phyloP scores from a whole-genome alignment of 64 coral and sea anemone species.

The Dendronephthya gigantea region DNA sequence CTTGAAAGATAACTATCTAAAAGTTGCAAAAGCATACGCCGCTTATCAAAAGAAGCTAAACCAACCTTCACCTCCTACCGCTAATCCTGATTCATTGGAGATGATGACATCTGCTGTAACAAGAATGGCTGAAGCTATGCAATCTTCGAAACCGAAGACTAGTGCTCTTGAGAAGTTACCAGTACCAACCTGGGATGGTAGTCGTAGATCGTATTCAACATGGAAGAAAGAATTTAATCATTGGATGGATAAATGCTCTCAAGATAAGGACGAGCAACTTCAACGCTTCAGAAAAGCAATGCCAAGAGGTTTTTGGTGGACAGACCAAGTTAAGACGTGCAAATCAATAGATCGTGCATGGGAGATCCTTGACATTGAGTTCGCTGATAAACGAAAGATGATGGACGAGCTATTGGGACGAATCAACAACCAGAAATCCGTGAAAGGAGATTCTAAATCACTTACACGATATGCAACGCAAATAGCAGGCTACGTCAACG shows the following conservation, averaged over 20 bases:
- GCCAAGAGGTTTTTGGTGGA: conserved; percentile 16
- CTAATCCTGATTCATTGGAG: neutral
- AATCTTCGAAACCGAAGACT: neutral
- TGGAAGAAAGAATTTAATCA: conserved; percentile 22
- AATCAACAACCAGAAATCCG: conserved; percentile 8
- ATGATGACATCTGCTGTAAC: neutral
- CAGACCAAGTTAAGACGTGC: neutral
- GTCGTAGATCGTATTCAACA: conserved; percentile 8
- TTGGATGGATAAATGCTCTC: conserved; percentile 25
- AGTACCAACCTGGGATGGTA: conserved; percentile 21
- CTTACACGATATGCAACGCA: conserved; percentile 13
- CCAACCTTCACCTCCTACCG: neutral
- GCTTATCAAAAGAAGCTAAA: neutral
- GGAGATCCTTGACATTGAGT: conserved; percentile 19
- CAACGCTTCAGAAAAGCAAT: conserved; percentile 27
- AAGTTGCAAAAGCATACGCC: neutral
- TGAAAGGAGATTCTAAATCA: conserved; percentile 19
- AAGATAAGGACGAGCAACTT: conserved; percentile 28
- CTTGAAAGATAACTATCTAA: neutral
- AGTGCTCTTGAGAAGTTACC: conserved; percentile 13
- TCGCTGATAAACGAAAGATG: conserved; percentile 10
- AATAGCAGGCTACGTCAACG: neutral
- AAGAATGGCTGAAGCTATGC: neutral
- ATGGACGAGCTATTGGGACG: conserved; percentile 15
- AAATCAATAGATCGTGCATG: neutral